Evolutionary conservation across 2,888 invertebrate genomes (phyloP).

Genomic region (Mycalesis mineus): DNA sequence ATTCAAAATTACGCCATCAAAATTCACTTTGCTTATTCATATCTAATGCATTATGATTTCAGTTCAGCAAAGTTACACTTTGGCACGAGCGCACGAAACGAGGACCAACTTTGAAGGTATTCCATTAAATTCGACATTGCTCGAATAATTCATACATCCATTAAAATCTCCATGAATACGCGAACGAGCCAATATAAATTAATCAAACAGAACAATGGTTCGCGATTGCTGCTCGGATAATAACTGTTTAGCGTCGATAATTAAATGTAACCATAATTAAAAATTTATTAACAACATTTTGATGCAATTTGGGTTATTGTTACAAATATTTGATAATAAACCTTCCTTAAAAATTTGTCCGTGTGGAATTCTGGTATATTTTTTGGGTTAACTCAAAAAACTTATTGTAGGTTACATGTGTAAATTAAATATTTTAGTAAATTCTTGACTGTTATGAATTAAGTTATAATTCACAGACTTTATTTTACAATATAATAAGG

Average conservation of each 20-base stretch:
- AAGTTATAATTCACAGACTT: no score
- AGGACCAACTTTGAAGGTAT: slow-evolving; percentile 19
- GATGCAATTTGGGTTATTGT: no score
- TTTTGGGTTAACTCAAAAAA: no score
- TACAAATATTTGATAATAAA: no score
- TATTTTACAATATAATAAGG: no score
- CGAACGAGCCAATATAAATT: slow-evolving; percentile 23
- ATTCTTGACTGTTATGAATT: no score
- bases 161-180: slow-evolving; percentile 23
- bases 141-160: slow-evolving; percentile 27
- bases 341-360: no score
- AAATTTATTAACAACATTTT: not conserved
- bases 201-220: slow-evolving; percentile 17
- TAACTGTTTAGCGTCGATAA: slow-evolving; percentile 13
- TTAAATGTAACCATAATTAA: not conserved
- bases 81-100: slow-evolving; percentile 14
- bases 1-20: slow-evolving; percentile 7
- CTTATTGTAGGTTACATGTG: no score
- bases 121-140: slow-evolving; percentile 23
- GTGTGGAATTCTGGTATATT: no score
- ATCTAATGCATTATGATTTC: slow-evolving; percentile 19
- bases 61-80: slow-evolving; percentile 19
- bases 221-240: slow-evolving; percentile 1
- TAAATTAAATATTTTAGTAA: no score
- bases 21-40: slow-evolving; percentile 15